Percentiles rank a stretch among this genome's conserved stretches.
phyloP scores from a whole-genome alignment of 2,797 vertebrate species.

The Mycteria americana region DNA sequence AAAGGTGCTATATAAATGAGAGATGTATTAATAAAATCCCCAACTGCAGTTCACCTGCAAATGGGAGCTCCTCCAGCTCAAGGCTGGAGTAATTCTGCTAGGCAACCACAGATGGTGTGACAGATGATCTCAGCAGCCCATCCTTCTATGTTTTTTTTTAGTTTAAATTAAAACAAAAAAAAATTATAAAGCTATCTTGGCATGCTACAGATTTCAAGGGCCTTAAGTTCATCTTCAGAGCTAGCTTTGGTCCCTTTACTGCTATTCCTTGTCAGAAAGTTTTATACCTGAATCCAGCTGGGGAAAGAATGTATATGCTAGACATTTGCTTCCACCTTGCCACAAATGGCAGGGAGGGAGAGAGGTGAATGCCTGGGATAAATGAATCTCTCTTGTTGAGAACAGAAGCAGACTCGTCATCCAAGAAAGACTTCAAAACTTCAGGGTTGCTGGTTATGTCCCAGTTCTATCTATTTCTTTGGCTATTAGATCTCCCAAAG shows the following conservation, averaged over 20 bases:
- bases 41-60: constrained; percentile 61
- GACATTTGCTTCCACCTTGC: constrained; percentile 67
- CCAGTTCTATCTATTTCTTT: background rate
- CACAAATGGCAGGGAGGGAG: constrained; percentile 34
- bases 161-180: constrained; percentile 69
- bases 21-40: constrained; percentile 69
- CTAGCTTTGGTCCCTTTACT: constrained; percentile 61
- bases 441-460: background rate
- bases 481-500: background rate
- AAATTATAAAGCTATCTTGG: constrained; percentile 62
- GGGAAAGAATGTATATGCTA: constrained; percentile 54
- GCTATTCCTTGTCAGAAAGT: constrained; percentile 66
- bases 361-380: background rate
- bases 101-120: constrained; percentile 73
- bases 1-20: constrained; percentile 71
- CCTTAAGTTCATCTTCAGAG: constrained; percentile 65
- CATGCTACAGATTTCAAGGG: constrained; percentile 58
- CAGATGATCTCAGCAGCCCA: constrained; percentile 72
- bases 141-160: constrained; percentile 57
- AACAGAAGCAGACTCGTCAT: background rate
- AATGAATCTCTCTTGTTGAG: background rate
- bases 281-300: constrained; percentile 65
- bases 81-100: constrained; percentile 65
- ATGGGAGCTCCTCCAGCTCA: constrained; percentile 60
- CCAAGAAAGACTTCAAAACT: background rate